phyloP scores from a whole-genome alignment of 2,888 invertebrate species.

The Pammene aurita region DNA sequence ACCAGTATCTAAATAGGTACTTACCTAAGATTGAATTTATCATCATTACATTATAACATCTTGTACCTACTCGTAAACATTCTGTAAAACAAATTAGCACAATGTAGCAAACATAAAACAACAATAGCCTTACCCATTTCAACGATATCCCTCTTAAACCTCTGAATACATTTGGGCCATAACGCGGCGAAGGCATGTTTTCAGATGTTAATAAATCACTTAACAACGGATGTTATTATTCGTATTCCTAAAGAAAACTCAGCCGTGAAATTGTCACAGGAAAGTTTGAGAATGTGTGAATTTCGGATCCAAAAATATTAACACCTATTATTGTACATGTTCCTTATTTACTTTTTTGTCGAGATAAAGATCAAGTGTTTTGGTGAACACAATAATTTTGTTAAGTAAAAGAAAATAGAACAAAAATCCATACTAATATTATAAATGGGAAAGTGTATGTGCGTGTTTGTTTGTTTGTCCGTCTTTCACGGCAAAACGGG shows the following conservation, averaged over 20 bases:
- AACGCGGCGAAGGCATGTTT: constrained; percentile 33
- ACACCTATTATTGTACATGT: too few relatives aligned
- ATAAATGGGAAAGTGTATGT: too few relatives aligned
- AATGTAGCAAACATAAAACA: constrained; percentile 25
- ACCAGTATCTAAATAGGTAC: too few relatives aligned
- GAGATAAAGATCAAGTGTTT: too few relatives aligned
- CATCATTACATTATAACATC: not conserved
- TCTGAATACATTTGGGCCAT: constrained; percentile 37
- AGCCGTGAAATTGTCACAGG: constrained; percentile 6
- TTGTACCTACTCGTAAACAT: not conserved
- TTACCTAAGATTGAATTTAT: too few relatives aligned
- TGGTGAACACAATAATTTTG: too few relatives aligned
- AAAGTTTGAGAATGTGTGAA: not conserved
- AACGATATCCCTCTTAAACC: constrained; percentile 31
- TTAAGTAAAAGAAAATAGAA: too few relatives aligned
- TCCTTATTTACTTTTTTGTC: too few relatives aligned
- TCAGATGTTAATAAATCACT: constrained; percentile 38
- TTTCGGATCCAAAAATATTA: not conserved
- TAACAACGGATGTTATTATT: constrained; percentile 21
- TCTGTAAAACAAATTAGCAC: constrained; percentile 22
- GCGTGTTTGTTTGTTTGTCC: too few relatives aligned
- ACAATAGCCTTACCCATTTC: constrained; percentile 34
- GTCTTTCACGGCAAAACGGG: too few relatives aligned
- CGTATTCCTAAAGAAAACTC: constrained; percentile 10
- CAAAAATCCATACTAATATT: too few relatives aligned